A percentile compares a stretch with the other conserved stretches of the same genome.
phyloP scores from a whole-genome alignment of 2,888 invertebrate species.

The Noctua comes region DNA sequence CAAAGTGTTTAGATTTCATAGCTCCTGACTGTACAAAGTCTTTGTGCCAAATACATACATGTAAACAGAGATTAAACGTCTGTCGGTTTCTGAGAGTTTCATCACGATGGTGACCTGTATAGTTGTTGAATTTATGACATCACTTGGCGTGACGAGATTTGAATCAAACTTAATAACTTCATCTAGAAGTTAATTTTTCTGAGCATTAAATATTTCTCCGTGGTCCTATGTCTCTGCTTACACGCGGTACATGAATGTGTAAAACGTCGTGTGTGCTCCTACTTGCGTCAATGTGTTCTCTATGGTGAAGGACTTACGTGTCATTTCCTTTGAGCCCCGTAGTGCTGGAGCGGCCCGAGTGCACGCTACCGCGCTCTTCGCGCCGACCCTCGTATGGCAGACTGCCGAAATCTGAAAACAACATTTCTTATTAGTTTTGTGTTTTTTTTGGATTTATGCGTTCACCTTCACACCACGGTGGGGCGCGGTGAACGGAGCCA shows the following conservation, averaged over 20 bases:
- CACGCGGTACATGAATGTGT: background rate
- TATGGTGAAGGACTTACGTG: constrained; percentile 79
- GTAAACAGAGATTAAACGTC: constrained; percentile 2
- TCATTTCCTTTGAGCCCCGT: constrained; percentile 92
- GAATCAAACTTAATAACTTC: background rate
- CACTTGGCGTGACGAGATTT: background rate
- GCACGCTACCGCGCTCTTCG: constrained; percentile 94
- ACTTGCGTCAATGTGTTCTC: background rate
- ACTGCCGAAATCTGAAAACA: constrained; percentile 72
- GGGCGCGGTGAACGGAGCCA: too few species aligned
- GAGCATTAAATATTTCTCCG: background rate
- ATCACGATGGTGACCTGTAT: background rate
- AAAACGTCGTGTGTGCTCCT: background rate
- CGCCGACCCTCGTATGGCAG: constrained; percentile 74
- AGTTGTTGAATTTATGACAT: background rate
- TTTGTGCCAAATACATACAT: background rate
- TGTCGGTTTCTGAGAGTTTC: background rate
- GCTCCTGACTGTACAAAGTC: background rate
- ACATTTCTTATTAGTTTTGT: background rate
- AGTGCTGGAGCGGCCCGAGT: constrained; percentile 95
- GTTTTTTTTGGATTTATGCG: background rate
- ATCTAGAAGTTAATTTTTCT: background rate
- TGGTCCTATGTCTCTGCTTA: constrained; percentile 11
- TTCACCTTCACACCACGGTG: background rate
- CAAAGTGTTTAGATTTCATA: background rate